Conservation (phyloP, 2,888 invertebrate genomes). For the Cordilura impudica region DNA sequence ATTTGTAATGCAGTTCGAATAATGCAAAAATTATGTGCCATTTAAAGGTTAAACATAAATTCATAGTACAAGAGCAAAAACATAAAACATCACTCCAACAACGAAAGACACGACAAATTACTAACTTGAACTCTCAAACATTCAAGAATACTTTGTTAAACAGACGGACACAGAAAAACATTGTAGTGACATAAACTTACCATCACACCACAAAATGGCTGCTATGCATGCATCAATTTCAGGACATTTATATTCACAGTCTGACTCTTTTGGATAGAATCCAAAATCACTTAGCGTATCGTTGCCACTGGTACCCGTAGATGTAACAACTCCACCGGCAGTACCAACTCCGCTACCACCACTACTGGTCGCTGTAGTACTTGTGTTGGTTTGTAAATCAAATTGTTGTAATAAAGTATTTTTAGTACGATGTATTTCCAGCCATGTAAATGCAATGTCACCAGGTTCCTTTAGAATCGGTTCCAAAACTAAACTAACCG, state of each 20-base stretch:
- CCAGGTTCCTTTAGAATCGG: constrained; percentile 87
- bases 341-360: constrained; percentile 53
- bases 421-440: constrained; percentile 84
- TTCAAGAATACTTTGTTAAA: neutral
- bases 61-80: neutral
- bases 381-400: constrained; percentile 77
- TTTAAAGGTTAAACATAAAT: constrained; percentile 9
- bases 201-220: constrained; percentile 86
- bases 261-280: constrained; percentile 78
- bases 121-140: neutral
- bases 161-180: constrained; percentile 4
- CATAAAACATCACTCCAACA: neutral
- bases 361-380: constrained; percentile 63
- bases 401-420: constrained; percentile 82
- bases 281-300: constrained; percentile 78
- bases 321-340: constrained; percentile 56
- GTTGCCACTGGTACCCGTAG: constrained; percentile 68
- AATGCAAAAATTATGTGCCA: neutral
- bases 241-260: constrained; percentile 83
- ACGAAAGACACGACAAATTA: neutral
- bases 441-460: constrained; percentile 87
- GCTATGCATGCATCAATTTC: constrained; percentile 89
- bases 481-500: constrained; percentile 83
- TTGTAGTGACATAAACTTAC: constrained; percentile 79
- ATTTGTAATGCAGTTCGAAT: too few relatives aligned